phyloP scores from a whole-genome alignment of 1,140 invertebrate species.

The Drosophila kepulauana region DNA sequence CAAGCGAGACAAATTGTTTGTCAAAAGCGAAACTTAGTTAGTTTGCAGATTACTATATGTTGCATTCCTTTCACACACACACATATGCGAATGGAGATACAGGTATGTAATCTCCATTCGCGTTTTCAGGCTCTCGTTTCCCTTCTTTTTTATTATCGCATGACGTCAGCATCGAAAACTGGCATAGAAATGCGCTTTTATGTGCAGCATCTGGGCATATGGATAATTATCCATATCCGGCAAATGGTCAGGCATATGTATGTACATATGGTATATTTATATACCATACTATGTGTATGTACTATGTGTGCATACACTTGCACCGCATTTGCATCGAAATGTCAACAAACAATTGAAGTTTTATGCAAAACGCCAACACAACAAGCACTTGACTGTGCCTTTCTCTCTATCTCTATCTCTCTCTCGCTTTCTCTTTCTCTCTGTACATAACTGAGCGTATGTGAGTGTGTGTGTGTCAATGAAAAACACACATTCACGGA shows the following conservation, averaged over 20 bases:
- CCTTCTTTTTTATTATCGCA: background rate
- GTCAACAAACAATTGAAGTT: conserved; percentile 57
- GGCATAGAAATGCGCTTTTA: conserved; percentile 10
- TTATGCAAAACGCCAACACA: conserved; percentile 46
- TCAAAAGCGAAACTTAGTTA: background rate
- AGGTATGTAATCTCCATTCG: background rate
- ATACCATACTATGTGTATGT: too few species aligned
- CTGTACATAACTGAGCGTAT: background rate
- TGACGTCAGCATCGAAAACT: conserved; percentile 32
- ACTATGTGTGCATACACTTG: too few species aligned
- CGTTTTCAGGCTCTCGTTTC: background rate
- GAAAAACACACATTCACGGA: background rate
- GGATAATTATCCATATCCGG: conserved; percentile 38
- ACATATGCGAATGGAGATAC: background rate
- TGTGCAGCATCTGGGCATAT: conserved; percentile 30
- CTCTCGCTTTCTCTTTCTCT: background rate
- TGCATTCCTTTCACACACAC: background rate
- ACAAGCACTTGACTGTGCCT: conserved; percentile 24
- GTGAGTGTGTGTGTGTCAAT: conserved; percentile 6
- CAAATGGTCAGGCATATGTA: conserved; percentile 6
- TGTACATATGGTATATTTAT: too few species aligned
- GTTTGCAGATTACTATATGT: conserved; percentile 20
- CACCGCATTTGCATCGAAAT: conserved; percentile 34
- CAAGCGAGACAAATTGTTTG: conserved; percentile 32
- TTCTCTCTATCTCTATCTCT: conserved; percentile 1